Percentiles rank a stretch among this genome's conserved stretches.
phyloP scores from a whole-genome alignment of 2,797 vertebrate genomes.

The Mico argentatus region DNA sequence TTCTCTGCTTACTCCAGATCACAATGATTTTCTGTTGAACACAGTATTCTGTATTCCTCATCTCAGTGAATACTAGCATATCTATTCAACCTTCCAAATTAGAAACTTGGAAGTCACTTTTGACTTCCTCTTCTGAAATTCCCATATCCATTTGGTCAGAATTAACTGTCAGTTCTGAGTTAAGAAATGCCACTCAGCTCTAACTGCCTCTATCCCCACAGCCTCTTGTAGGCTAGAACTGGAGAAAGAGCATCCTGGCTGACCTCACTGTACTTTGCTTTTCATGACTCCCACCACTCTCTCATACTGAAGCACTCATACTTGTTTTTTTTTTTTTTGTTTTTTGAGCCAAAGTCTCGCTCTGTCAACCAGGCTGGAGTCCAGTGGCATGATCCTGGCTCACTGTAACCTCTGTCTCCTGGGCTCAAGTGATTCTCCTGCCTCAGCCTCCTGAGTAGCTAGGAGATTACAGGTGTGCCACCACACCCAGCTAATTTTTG shows the following conservation, averaged over 20 bases:
- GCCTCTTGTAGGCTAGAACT: background rate
- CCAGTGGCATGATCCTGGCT: too few species aligned
- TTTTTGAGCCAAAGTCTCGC: too few species aligned
- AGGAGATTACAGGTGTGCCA: too few species aligned
- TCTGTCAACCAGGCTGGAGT: too few species aligned
- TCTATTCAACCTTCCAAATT: background rate
- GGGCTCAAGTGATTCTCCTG: too few species aligned
- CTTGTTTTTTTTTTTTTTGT: too few species aligned
- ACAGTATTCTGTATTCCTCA: background rate
- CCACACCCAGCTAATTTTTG: too few species aligned
- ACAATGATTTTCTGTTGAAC: background rate
- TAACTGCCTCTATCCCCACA: background rate
- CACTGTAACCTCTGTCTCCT: too few species aligned
- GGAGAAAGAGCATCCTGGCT: background rate
- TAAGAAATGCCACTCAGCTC: background rate
- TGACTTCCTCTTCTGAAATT: constrained; percentile 43
- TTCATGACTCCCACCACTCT: background rate
- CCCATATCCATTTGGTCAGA: background rate
- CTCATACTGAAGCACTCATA: background rate
- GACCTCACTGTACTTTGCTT: background rate
- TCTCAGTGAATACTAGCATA: background rate
- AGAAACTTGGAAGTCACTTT: constrained; percentile 13
- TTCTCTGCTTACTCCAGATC: background rate
- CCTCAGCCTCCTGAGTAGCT: too few species aligned
- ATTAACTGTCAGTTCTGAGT: background rate